phyloP scores from a whole-genome alignment of 2,797 vertebrate species.

The Danio aesculapii region DNA sequence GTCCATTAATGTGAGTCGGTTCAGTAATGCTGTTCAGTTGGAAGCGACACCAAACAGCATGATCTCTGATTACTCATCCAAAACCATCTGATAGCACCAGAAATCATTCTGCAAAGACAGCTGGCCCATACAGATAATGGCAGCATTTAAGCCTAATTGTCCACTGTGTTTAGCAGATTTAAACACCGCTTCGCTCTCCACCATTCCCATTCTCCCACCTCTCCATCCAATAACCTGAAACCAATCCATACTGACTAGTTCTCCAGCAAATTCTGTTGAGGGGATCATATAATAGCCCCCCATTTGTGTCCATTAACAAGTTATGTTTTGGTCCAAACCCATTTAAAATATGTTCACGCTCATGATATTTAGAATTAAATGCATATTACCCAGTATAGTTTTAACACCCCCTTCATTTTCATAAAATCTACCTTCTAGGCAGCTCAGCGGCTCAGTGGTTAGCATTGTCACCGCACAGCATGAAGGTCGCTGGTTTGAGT shows the following conservation, averaged over 20 bases:
- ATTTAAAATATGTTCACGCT: no score
- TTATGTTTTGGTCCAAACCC: no score
- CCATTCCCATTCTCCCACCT: slow-evolving; percentile 3
- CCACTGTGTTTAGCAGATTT: slow-evolving; percentile 34
- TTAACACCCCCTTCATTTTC: no score
- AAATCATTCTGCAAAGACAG: slow-evolving; percentile 47
- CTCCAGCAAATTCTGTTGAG: not conserved
- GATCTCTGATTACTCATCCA: slow-evolving; percentile 47
- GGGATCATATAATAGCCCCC: not conserved
- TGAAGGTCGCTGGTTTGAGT: no score
- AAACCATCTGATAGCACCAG: slow-evolving; percentile 45
- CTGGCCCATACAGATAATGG: slow-evolving; percentile 48
- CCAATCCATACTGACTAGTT: not conserved
- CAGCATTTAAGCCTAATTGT: slow-evolving; percentile 39
- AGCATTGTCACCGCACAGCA: no score
- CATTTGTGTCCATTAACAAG: no score
- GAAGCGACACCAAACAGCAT: slow-evolving; percentile 37
- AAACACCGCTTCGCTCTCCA: slow-evolving; percentile 27
- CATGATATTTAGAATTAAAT: no score
- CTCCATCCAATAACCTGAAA: slow-evolving; percentile 15
- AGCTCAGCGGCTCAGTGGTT: no score
- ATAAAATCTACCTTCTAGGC: not conserved
- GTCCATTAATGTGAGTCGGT: not conserved
- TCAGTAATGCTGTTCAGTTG: slow-evolving; percentile 10
- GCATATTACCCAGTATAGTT: no score